Conservation (phyloP, 2,797 vertebrate species). For the Siniperca obscura region DNA sequence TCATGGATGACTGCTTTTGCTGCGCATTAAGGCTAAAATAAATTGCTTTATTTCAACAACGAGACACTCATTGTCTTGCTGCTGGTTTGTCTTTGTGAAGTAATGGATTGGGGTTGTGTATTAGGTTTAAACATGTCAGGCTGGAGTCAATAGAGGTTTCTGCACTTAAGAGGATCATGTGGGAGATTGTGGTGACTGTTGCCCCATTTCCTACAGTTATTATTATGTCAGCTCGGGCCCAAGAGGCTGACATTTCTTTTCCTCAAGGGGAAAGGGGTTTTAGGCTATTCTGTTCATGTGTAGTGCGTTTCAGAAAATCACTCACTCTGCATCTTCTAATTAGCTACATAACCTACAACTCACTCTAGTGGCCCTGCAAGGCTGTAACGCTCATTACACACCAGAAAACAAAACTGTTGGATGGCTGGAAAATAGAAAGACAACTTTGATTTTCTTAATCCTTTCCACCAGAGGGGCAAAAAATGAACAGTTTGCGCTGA, state of each 20-base stretch:
- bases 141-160: conserved; percentile 28
- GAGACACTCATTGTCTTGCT: conserved; percentile 30
- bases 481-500: neutral
- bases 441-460: neutral
- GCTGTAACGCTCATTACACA: too few species aligned
- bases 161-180: conserved; percentile 19
- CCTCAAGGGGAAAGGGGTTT: neutral
- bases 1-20: conserved; percentile 49
- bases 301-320: neutral
- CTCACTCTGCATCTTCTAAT: neutral
- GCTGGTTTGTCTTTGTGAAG: conserved; percentile 34
- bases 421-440: neutral
- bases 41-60: conserved; percentile 55
- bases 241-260: neutral
- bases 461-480: neutral
- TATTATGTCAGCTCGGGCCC: neutral
- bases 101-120: conserved; percentile 38
- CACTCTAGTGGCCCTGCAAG: neutral
- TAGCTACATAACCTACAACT: neutral
- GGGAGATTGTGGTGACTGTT: conserved; percentile 2
- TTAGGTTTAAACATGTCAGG: conserved; percentile 40
- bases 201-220: neutral
- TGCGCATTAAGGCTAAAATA: conserved; percentile 47
- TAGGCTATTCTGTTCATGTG: neutral
- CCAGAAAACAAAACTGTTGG: neutral